Conservation (phyloP, 1,140 invertebrate genomes). For the Sipha flava region DNA sequence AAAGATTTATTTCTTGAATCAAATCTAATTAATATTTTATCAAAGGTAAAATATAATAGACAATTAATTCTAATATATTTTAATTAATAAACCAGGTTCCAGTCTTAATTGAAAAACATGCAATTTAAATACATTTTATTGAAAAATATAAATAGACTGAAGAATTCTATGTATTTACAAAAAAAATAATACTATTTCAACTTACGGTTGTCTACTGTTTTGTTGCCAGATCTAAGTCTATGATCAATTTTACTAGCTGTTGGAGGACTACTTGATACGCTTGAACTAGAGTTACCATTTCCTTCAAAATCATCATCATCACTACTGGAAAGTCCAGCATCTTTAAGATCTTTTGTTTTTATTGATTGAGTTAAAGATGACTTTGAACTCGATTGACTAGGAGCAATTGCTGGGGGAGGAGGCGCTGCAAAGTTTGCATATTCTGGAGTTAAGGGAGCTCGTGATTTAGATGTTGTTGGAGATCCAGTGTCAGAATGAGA, state of each 20-base stretch:
- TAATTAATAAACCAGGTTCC: no score
- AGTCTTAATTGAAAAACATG: no score
- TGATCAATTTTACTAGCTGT: conserved; percentile 33
- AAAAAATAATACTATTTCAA: background rate
- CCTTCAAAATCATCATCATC: conserved; percentile 34
- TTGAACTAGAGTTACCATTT: conserved; percentile 34
- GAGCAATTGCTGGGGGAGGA: conserved; percentile 35
- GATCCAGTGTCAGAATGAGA: conserved; percentile 28
- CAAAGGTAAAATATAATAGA: no score
- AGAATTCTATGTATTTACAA: no score
- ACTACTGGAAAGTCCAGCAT: conserved; percentile 38
- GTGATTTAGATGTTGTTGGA: conserved; percentile 21
- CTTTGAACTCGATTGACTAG: conserved; percentile 19
- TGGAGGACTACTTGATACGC: conserved; percentile 37
- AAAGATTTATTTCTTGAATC: no score
- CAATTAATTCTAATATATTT: no score
- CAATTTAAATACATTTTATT: no score
- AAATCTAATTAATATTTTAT: no score
- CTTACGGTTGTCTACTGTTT: conserved; percentile 29
- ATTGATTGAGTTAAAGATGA: conserved; percentile 27
- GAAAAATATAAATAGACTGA: no score
- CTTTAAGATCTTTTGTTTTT: conserved; percentile 20
- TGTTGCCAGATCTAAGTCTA: background rate
- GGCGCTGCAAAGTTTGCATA: conserved; percentile 39
- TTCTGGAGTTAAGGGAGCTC: conserved; percentile 35